A percentile compares a stretch with the other conserved stretches of the same genome.
Evolutionary conservation across 30 jellyfish, hydroid and myxozoan genomes (phyloP).

Genomic region (Cassiopea andromeda): DNA sequence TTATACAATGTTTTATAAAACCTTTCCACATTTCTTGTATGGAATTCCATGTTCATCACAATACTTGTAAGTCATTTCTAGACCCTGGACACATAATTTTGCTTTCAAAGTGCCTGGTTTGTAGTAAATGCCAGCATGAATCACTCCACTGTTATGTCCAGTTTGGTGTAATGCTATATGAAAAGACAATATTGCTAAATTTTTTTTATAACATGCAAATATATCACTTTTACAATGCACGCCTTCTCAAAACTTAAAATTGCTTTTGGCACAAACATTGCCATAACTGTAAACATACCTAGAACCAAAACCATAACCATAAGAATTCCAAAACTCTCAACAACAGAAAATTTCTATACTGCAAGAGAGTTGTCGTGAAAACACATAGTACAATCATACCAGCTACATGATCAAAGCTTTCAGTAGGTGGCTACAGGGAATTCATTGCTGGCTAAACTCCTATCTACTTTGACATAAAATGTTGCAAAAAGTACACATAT

Average conservation of each 20-base stretch:
- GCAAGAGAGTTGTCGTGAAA: background rate
- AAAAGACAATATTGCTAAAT: background rate
- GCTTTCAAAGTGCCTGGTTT: constrained; percentile 95
- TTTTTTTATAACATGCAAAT: background rate
- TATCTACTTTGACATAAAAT: too few relatives aligned
- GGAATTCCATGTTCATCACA: constrained; percentile 90
- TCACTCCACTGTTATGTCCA: constrained; percentile 97
- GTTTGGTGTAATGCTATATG: constrained; percentile 89
- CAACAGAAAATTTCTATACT: too few relatives aligned
- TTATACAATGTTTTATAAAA: background rate
- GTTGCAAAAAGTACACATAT: too few relatives aligned
- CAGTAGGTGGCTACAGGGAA: too few relatives aligned
- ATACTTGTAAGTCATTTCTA: constrained; percentile 75
- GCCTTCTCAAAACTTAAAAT: too few relatives aligned
- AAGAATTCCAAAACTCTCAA: too few relatives aligned
- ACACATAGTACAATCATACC: background rate
- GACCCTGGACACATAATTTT: constrained; percentile 85
- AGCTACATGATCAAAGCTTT: too few relatives aligned
- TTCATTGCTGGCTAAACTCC: too few relatives aligned
- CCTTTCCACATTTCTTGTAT: constrained; percentile 94
- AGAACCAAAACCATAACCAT: too few relatives aligned
- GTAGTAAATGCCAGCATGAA: constrained; percentile 96
- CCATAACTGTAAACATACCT: too few relatives aligned
- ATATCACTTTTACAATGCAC: too few relatives aligned
- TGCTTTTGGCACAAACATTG: too few relatives aligned